These are phyloP conservation scores for Saccostrea glomerata DNA, from an alignment of 1,140 invertebrate genomes.

Conservation along the genomic window DNA sequence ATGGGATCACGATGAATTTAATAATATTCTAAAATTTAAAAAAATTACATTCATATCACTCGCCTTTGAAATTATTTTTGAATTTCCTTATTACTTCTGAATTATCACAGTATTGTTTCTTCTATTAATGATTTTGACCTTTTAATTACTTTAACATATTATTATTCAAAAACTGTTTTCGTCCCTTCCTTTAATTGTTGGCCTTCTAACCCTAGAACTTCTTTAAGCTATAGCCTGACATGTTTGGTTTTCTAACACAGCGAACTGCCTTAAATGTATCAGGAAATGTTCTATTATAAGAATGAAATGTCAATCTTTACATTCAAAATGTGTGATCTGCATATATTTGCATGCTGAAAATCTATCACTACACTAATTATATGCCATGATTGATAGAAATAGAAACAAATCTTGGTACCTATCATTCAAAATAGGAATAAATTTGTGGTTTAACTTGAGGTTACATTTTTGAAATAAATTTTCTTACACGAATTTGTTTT, in stretches of 20 bases:
- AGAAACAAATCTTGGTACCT: neutral
- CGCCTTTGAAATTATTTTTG: neutral
- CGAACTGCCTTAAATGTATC: neutral
- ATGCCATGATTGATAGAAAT: neutral
- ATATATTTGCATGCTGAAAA: neutral
- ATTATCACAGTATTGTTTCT: neutral
- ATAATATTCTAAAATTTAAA: too few relatives aligned
- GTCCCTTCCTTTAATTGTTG: neutral
- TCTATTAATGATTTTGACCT: neutral
- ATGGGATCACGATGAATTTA: too few relatives aligned
- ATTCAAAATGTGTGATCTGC: neutral
- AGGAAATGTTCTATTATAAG: neutral
- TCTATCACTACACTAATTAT: neutral
- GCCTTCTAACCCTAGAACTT: neutral
- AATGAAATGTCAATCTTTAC: neutral
- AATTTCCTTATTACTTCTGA: neutral
- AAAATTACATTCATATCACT: neutral
- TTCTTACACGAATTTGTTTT: too few relatives aligned
- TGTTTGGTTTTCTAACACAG: neutral
- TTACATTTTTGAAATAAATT: too few relatives aligned
- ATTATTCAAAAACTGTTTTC: neutral
- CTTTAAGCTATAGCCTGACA: neutral
- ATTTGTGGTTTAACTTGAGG: too few relatives aligned
- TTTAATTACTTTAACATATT: neutral
- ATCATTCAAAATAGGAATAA: neutral